These are phyloP conservation scores for Engystomops pustulosus DNA, from an alignment of 2,113 vertebrate genomes.

Conservation along the genomic window DNA sequence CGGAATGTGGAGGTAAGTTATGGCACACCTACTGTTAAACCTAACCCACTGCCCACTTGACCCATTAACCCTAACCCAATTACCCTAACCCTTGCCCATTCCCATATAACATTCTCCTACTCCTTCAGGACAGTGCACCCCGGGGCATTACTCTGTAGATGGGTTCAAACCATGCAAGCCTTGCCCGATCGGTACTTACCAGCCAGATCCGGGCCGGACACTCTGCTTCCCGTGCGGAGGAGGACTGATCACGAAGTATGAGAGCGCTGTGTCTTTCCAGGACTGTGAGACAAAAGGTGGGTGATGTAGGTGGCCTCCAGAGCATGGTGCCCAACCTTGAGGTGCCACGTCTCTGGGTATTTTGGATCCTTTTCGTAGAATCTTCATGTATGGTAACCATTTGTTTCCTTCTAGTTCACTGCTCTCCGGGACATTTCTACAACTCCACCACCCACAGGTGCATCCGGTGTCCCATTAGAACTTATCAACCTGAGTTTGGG, in stretches of 20 bases:
- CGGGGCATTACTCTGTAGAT: slow-evolving; percentile 86
- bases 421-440: slow-evolving; percentile 83
- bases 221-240: slow-evolving; percentile 92
- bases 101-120: background rate
- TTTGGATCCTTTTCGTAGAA: background rate
- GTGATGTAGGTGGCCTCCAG: background rate
- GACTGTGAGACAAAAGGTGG: slow-evolving; percentile 96
- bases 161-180: slow-evolving; percentile 89
- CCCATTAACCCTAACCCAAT: too few relatives aligned
- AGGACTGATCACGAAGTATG: slow-evolving; percentile 88
- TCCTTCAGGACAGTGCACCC: slow-evolving; percentile 88
- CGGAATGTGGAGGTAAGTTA: slow-evolving; percentile 90
- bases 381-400: background rate
- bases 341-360: background rate
- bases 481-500: slow-evolving; percentile 82
- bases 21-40: background rate
- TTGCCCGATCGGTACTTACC: slow-evolving; percentile 85
- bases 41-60: background rate
- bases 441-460: slow-evolving; percentile 79
- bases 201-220: slow-evolving; percentile 89
- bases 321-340: background rate
- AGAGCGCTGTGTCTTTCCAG: slow-evolving; percentile 85
- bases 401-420: slow-evolving; percentile 71
- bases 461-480: slow-evolving; percentile 76
- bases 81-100: too few relatives aligned